Evolutionary conservation across 2,113 vertebrate genomes (phyloP), one percentile per base, ranked within the genome.

Genomic region (Pangasianodon gigas): DNA sequence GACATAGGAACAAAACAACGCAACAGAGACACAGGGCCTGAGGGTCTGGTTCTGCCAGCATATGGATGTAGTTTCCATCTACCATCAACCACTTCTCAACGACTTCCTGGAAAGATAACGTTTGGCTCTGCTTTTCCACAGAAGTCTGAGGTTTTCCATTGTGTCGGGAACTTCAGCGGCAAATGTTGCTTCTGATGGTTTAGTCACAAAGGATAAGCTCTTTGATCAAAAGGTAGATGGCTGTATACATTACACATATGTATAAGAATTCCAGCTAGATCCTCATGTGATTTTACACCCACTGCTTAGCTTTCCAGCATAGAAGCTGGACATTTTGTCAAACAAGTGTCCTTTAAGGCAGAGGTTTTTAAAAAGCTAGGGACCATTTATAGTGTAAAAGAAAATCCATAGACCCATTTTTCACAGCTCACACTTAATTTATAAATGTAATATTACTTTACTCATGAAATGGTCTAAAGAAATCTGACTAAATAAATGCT

Each of bases 101-200:
- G 58, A 86, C 84, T 86, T 71, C 75, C 89, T 86, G 89, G 84
- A 90, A 86, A 86, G 84, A 90, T 86, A 80, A 86, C 84, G 60
- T 71, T 79, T 82, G 51, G 41, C 48, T 81, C 84, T 67, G 84
- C 58, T 86, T 84, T 87, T 74, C 80, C 80, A 79, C 82, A 85
- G 67, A 84, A 77, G n/a, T 84, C 32, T 79, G 54, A 85, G 74
- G 71, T 89, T 85, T 86, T 89, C 82, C 88, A 85, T 89, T 89
- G 84, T 77, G 67, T 85, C 44, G 26, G 82, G 56, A 79, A 79
- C 74, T 41, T 67, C 24, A 88, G 41, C 9, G 29, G 6, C 51
- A 60, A 83, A 71, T 6, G 10, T 19, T 19, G 26, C 51, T 89
- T n/a, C 88, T 80, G 19, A 24, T 44, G 79, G 19, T 44, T 89